Base-by-base conservation (phyloP, 1,140 invertebrate genomes). In the Calliopsis andreniformis region DNA sequence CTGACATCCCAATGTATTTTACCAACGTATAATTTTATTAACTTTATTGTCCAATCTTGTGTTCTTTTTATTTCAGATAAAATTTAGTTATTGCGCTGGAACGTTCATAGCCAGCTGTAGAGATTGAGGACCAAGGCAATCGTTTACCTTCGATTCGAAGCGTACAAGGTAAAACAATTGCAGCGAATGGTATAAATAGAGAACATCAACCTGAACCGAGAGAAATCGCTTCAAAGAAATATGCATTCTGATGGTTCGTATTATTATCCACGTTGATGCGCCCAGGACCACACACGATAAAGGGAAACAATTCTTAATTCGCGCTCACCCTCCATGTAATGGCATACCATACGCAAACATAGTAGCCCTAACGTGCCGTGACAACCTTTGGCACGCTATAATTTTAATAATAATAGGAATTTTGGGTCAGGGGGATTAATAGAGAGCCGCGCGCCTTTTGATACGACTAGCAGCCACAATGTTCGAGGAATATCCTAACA, bases 401-500 rank as follows among this genome's bases (percentile, higher is more conserved):
- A 89, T 89, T 87, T 88, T 72, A 82, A 75, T 89, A 89, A 89
- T 89, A 83, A 88, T 83, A 88, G 84, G 76, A 78, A 88, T 84
- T 79, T 82, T 51, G 16, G 51, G 62, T 20, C 30, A 43, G 7
- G n/a, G 23, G 51, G 66, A 78, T 80, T 83, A 84, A 84, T 83
- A 78, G 53, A 23, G 49, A 75, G 51, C 18, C 35, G 16, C 45
- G 49, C 45, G 61, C 77, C 61, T 43, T 71, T 71, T 59, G 59
- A 79, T 39, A 51, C 47, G 39, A 28, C 12, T 23, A 61, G 61
- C 59, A 47, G 51, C 59, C 63, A 7, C 16, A 32, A 67, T 23
- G 14, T 35, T 43, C 39, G 20, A n/a, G 53, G 58, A 71, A 23
- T 23, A 62, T 39, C 42, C 5, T 20, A 28, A 51, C 18, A 45